Evolutionary conservation across 2,113 vertebrate genomes (phyloP), one percentile per base, ranked within the genome.

Genomic region (Ciconia boyciana): DNA sequence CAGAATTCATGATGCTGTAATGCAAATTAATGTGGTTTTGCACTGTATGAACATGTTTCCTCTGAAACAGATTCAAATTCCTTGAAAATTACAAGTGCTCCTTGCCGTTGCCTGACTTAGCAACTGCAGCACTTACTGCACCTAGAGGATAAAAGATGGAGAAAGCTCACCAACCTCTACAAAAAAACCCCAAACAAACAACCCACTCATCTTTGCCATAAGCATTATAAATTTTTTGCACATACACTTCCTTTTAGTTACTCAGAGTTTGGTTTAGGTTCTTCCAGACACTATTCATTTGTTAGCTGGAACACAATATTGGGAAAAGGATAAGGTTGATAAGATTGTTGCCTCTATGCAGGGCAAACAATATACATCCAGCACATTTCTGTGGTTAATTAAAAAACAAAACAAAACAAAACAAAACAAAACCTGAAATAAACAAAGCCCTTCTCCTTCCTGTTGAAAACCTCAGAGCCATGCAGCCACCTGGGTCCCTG

Each of bases 1-100:
- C 39, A 64, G 57, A 81, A 76, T 93, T 94, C 29, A 41, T 26
- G 18, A 10, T 81, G 48, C 19, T 79, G 32, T 36, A 72, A 89
- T 91, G 91, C 70, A 96, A 96, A 87, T 79, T 5, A 78, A 36
- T 34, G 81, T 95, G 84, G 89, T 28, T 93, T 96, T 71, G 48
- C 32, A 52, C 36, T 57, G 34, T 34, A 41, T 44, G 41, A 87
- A 51, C 17, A 11, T 13, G 4, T 52, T 95, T 91, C 74, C 28
- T 91, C 57, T 87, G 24, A 82, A 82, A 64, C 18, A 83, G 41
- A 52, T 84, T 91, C 71, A 48, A 31, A 39, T 94, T 93, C 84
- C 84, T 91, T 93, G 70, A 94, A 75, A 85, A 94, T 12, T 2
- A 18, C 24, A 60, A 93, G 28, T 32, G 32, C 44, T 83, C 36